phyloP scores from a whole-genome alignment of 2,888 invertebrate species.

The Strigamia crassipes region DNA sequence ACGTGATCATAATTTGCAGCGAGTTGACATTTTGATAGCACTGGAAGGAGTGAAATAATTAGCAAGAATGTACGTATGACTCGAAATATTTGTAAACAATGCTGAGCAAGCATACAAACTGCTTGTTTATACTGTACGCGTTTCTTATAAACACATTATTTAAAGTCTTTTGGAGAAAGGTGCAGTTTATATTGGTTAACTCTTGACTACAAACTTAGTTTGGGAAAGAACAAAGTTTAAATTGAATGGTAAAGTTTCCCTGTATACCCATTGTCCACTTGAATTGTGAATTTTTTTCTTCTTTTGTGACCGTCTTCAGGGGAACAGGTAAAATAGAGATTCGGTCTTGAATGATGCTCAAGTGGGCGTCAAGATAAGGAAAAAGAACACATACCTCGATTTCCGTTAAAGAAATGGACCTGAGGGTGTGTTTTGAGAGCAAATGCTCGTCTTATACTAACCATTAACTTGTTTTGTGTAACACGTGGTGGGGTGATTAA shows the following conservation, averaged over 20 bases:
- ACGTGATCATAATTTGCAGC: conserved; percentile 29
- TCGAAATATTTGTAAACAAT: conserved; percentile 30
- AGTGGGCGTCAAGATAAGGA: conserved; percentile 39
- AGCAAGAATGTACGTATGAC: conserved; percentile 30
- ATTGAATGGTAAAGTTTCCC: conserved; percentile 42
- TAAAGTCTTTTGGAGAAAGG: not conserved
- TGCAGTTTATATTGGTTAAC: not conserved
- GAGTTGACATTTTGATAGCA: conserved; percentile 29
- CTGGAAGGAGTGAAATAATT: conserved; percentile 25
- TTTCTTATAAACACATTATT: not conserved
- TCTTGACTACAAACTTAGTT: conserved; percentile 11
- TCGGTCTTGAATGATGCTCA: conserved; percentile 42
- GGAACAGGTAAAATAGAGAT: conserved; percentile 38
- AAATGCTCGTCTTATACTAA: conserved; percentile 29
- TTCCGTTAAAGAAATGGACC: conserved; percentile 40
- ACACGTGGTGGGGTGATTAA: conserved; percentile 36
- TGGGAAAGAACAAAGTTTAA: conserved; percentile 36
- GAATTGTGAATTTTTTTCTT: conserved; percentile 25
- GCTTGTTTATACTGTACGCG: conserved; percentile 17
- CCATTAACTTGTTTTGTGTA: conserved; percentile 40
- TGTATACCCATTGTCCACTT: conserved; percentile 38
- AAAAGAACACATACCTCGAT: conserved; percentile 32
- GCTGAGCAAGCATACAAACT: conserved; percentile 15
- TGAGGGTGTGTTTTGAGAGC: conserved; percentile 42
- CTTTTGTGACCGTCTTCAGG: conserved; percentile 35